These are phyloP conservation scores for Eretmocerus hayati DNA, from an alignment of 2,888 invertebrate species.

Conservation along the genomic window DNA sequence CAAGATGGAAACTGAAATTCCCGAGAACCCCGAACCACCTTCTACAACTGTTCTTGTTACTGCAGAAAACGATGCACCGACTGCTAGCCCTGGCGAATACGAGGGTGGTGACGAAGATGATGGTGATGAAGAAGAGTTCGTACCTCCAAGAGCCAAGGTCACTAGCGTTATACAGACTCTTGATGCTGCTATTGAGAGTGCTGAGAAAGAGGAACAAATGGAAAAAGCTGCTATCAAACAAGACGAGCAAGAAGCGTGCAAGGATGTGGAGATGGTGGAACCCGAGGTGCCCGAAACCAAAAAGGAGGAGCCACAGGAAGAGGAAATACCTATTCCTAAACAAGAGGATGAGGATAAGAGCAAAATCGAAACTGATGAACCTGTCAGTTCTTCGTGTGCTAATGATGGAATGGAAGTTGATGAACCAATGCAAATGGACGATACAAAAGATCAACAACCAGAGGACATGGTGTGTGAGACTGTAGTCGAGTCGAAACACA, in stretches of 20 bases:
- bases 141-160: slow-evolving; percentile 27
- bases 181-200: slow-evolving; percentile 20
- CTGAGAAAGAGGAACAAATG: slow-evolving; percentile 30
- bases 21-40: slow-evolving; percentile 2
- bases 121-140: slow-evolving; percentile 41
- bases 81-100: slow-evolving; percentile 42
- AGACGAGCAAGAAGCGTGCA: slow-evolving; percentile 21
- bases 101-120: slow-evolving; percentile 45
- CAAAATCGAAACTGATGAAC: neutral
- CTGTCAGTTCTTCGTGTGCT: neutral
- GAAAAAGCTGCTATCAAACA: slow-evolving; percentile 21
- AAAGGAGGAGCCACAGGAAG: slow-evolving; percentile 37
- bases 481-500: slow-evolving; percentile 18
- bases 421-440: slow-evolving; percentile 16
- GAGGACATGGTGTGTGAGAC: slow-evolving; percentile 6
- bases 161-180: slow-evolving; percentile 26
- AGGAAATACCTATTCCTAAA: slow-evolving; percentile 46
- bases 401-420: slow-evolving; percentile 4
- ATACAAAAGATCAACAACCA: neutral
- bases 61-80: slow-evolving; percentile 17
- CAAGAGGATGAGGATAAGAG: neutral
- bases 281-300: slow-evolving; percentile 29
- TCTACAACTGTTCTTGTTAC: neutral
- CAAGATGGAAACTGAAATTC: slow-evolving; percentile 2
- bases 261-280: slow-evolving; percentile 37